phyloP scores from a whole-genome alignment of 2,888 invertebrate species.

The Drosophila peninsularis region DNA sequence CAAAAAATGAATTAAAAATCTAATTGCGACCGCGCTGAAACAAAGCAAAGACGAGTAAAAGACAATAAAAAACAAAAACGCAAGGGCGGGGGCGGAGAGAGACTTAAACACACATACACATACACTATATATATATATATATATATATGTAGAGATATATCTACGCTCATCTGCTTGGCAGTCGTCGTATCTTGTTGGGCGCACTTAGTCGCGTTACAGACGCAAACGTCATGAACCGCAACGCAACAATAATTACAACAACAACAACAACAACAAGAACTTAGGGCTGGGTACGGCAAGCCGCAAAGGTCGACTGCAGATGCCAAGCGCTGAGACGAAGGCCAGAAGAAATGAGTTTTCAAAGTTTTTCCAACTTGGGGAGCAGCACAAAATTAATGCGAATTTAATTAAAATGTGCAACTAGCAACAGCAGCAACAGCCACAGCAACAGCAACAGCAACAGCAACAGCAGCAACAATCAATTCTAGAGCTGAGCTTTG shows the following conservation, averaged over 20 bases:
- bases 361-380: conserved; percentile 73
- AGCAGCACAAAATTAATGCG: conserved; percentile 74
- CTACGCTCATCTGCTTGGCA: conserved; percentile 17
- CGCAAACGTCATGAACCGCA: conserved; percentile 79
- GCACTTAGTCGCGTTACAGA: conserved; percentile 76
- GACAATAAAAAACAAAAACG: conserved; percentile 52
- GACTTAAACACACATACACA: conserved; percentile 7
- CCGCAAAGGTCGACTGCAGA: conserved; percentile 80
- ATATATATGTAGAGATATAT: neutral
- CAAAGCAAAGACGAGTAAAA: conserved; percentile 70
- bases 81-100: conserved; percentile 26
- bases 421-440: conserved; percentile 60
- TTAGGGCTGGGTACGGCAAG: conserved; percentile 70
- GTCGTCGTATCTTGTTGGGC: conserved; percentile 52
- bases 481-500: conserved; percentile 75
- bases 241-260: conserved; percentile 80
- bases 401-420: conserved; percentile 80
- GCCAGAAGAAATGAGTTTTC: conserved; percentile 75
- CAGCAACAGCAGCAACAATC: conserved; percentile 34
- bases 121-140: conserved; percentile 6
- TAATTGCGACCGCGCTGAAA: conserved; percentile 77
- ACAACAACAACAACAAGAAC: conserved; percentile 55
- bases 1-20: conserved; percentile 75
- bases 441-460: conserved; percentile 58
- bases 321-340: conserved; percentile 57